Base-by-base conservation (phyloP, 2,888 invertebrate species). In the Pseudococcus longispinus region DNA sequence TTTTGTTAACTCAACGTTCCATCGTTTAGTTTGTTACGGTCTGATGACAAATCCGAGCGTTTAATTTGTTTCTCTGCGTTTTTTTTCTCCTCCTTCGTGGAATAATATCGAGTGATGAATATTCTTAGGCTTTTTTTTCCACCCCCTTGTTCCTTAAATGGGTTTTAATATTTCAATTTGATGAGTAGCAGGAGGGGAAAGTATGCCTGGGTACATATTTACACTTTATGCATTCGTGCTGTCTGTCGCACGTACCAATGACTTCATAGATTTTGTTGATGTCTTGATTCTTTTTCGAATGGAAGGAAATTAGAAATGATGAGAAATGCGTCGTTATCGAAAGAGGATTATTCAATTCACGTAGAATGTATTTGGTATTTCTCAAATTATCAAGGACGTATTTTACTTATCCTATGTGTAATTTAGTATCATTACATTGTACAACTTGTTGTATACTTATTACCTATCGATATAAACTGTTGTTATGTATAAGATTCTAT, bases 41-140 rank as follows among this genome's bases (percentile, higher is more conserved):
- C 86, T 86, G 86, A 46, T 86, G 86, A 86, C 86, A 86, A 86
- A 86, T 86, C 65, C 51, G 55, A 55, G 83, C 55, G 55, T 55
- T 84, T 84, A 84, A 84, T 84, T 84, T 84, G 84, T 84, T 84
- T 51, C 51, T 51, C 20, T 4, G 60, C n/a, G 5, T 51, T n/a
- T 51, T 51, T 51, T n/a, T 51, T n/a, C 4, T n/a, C n/a, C 60
- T 1, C 11, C 18, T 84, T 55, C 42, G 42, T 42, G 20, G 77
- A 84, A 84, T 60, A 55, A 84, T 84, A 84, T 83, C 23, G 83
- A 55, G 13, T 15, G 11, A 42, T 37, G 11, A 5, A 55, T 46
- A 46, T 55, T 55, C 20, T 15, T 51, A 5, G 32, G 32, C 26
- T 11, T 60, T 84, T 42, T 32, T 37, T 37, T 37, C 37, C 9